Conservation (phyloP, 2,797 vertebrate genomes). For the Vireo griseus region DNA sequence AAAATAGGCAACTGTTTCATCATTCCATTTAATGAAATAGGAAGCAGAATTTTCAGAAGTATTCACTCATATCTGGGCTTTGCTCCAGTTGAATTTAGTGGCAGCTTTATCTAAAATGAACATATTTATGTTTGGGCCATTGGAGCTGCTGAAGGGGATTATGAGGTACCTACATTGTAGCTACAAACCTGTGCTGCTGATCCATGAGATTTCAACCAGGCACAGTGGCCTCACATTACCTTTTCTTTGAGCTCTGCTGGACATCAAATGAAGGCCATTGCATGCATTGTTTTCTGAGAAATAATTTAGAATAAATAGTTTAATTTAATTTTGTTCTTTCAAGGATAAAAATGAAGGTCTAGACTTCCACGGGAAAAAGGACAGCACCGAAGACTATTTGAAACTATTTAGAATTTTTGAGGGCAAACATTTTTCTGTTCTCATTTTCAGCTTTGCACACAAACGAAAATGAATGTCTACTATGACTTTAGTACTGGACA, state of each 20-base stretch:
- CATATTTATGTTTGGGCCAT: not conserved
- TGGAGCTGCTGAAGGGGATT: not conserved
- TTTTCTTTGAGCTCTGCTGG: not conserved
- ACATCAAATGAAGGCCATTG: not conserved
- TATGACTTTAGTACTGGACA: not conserved
- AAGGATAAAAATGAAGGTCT: not conserved
- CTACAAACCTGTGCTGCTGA: not conserved
- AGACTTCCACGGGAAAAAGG: not conserved
- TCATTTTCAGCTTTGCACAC: not conserved
- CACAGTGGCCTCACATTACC: not conserved
- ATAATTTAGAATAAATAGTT: not conserved
- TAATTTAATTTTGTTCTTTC: not conserved
- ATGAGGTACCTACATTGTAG: not conserved
- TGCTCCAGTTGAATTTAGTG: not conserved
- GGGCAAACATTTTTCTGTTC: not conserved
- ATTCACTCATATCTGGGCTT: not conserved
- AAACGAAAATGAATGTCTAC: not conserved
- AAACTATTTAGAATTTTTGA: not conserved
- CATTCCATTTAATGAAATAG: not conserved
- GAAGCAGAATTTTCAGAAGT: not conserved
- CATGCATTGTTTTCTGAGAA: not conserved
- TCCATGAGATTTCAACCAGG: not conserved
- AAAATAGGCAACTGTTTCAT: not conserved
- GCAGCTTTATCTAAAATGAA: not conserved
- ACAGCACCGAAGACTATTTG: not conserved